These are phyloP conservation scores for Syrrhaptes paradoxus DNA, from an alignment of 2,113 vertebrate genomes.

Conservation along the genomic window DNA sequence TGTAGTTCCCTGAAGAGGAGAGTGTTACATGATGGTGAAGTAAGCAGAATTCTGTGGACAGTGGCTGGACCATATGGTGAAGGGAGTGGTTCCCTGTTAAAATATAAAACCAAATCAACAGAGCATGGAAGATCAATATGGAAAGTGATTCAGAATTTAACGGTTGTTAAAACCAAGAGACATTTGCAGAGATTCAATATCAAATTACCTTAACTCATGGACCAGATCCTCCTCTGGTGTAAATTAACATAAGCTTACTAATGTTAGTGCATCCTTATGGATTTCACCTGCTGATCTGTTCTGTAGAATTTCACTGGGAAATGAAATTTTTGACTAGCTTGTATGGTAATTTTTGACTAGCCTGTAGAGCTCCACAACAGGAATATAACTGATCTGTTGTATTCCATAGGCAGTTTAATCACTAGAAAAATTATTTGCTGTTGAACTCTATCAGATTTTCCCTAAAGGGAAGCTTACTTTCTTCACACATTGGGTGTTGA, in stretches of 20 bases:
- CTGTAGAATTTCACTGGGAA: not conserved
- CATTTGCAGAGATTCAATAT: not conserved
- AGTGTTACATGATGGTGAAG: constrained; percentile 42
- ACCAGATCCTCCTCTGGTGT: not conserved
- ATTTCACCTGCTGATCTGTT: not conserved
- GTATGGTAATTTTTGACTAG: not conserved
- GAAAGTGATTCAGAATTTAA: not conserved
- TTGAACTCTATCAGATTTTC: constrained; percentile 13
- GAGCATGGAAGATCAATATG: not conserved
- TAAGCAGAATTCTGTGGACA: not conserved
- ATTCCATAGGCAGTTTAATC: not conserved
- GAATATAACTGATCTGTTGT: not conserved
- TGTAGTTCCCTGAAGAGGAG: constrained; percentile 25
- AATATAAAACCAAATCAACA: not conserved
- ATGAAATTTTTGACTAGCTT: not conserved
- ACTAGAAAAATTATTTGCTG: constrained; percentile 39
- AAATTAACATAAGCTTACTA: not conserved
- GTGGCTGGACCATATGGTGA: not conserved
- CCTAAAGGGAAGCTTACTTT: constrained; percentile 19
- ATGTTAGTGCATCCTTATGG: fast-evolving
- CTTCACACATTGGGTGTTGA: not conserved
- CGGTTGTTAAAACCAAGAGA: not conserved
- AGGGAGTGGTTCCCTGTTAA: not conserved
- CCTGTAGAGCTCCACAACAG: not conserved
- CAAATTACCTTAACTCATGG: not conserved